phyloP scores from a whole-genome alignment of 2,113 vertebrate species.

The Myanophis thanlyinensis region DNA sequence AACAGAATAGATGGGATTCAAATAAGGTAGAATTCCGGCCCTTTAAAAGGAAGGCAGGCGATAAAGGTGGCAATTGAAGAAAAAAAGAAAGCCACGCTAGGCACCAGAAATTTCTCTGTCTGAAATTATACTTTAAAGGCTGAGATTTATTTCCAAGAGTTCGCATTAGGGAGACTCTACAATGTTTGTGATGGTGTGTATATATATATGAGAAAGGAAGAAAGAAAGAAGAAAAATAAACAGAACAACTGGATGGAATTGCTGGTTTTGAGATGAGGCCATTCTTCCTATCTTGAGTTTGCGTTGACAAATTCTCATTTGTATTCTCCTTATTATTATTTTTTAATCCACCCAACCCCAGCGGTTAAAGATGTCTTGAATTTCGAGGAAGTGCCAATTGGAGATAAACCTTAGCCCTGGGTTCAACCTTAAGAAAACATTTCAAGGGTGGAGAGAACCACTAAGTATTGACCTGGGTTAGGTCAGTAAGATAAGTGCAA shows the following conservation, averaged over 20 bases:
- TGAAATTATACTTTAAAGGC: slow-evolving; percentile 15
- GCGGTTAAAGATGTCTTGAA: background rate
- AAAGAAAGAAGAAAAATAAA: background rate
- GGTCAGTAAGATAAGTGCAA: background rate
- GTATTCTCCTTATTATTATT: background rate
- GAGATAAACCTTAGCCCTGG: background rate
- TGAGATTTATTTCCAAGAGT: background rate
- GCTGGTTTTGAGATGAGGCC: background rate
- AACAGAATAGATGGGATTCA: background rate
- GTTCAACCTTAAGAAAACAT: background rate
- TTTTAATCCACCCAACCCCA: background rate
- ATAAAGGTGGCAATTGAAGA: slow-evolving; percentile 25
- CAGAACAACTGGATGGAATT: background rate
- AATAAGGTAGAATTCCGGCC: slow-evolving; percentile 14
- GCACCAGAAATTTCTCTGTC: background rate
- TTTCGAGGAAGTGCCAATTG: background rate
- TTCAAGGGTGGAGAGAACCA: background rate
- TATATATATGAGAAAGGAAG: background rate
- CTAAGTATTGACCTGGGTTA: background rate
- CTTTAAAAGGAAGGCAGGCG: background rate
- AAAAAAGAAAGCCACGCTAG: background rate
- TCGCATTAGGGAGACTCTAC: too few relatives aligned
- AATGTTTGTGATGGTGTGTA: background rate
- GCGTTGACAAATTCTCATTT: background rate
- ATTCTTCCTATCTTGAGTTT: background rate